Conservation (phyloP, 2,888 invertebrate species). For the Atrina japonica region DNA sequence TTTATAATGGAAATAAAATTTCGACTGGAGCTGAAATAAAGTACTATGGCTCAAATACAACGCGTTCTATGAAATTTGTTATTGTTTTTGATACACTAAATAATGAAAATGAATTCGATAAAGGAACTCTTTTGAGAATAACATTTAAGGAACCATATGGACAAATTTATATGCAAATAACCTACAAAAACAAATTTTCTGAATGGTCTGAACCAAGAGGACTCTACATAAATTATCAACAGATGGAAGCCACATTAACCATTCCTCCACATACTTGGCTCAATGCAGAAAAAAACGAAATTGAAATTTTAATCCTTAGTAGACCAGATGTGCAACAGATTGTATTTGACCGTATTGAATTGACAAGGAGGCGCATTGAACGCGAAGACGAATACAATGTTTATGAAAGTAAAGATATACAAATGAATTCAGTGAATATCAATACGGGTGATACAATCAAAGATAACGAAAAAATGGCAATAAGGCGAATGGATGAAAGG, state of each 20-base stretch:
- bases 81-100: slow-evolving; percentile 27
- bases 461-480: slow-evolving; percentile 59
- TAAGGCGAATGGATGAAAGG: slow-evolving; percentile 43
- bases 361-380: slow-evolving; percentile 29
- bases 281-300: slow-evolving; percentile 48
- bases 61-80: slow-evolving; percentile 2
- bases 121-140: slow-evolving; percentile 43
- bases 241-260: slow-evolving; percentile 33
- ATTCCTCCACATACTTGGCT: slow-evolving; percentile 57
- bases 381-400: slow-evolving; percentile 15
- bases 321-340: slow-evolving; percentile 15
- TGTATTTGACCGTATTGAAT: slow-evolving; percentile 27
- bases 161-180: slow-evolving; percentile 40
- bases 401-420: slow-evolving; percentile 34
- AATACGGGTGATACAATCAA: slow-evolving; percentile 54
- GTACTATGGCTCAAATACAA: slow-evolving; percentile 17
- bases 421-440: slow-evolving; percentile 38
- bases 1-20: neutral
- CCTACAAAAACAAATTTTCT: slow-evolving; percentile 42
- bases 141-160: slow-evolving; percentile 22
- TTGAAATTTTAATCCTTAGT: slow-evolving; percentile 48
- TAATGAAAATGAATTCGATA: slow-evolving; percentile 40
- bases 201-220: slow-evolving; percentile 31
- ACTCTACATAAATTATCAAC: slow-evolving; percentile 31
- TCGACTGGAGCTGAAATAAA: neutral